Conservation (phyloP, 2,113 vertebrate genomes). For the human (Homo sapiens) region DNA sequence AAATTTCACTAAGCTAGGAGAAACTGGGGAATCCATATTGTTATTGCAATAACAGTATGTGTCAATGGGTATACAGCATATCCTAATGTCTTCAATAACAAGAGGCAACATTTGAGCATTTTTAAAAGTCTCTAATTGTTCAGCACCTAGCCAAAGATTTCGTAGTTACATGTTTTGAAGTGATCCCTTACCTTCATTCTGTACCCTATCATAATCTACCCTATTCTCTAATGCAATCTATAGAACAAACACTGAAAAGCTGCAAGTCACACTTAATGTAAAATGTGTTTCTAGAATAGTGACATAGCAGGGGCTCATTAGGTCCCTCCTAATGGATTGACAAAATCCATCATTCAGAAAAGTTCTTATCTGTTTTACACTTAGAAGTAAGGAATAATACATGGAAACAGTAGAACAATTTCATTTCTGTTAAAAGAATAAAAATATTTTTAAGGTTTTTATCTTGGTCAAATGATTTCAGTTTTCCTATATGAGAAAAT, state of each 20-base stretch:
- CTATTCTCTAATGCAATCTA: not conserved
- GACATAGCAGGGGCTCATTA: not conserved
- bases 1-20: not conserved
- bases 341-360: not conserved
- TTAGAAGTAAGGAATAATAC: not conserved
- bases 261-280: not conserved
- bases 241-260: not conserved
- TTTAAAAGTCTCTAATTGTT: not conserved
- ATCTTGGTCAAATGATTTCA: conserved; percentile 43
- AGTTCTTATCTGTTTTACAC: not conserved
- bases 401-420: not conserved
- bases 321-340: not conserved
- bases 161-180: not conserved
- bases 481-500: conserved; percentile 37
- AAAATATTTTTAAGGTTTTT: conserved; percentile 48
- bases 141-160: not conserved
- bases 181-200: not conserved
- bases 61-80: not conserved
- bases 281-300: not conserved
- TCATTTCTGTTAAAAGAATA: conserved; percentile 25
- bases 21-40: not conserved
- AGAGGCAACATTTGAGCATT: not conserved
- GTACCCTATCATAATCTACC: not conserved
- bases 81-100: conserved; percentile 27
- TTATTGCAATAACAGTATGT: not conserved